Evolutionary conservation across 2,113 vertebrate species (phyloP).

Genomic region (Uropsilus gracilis): DNA sequence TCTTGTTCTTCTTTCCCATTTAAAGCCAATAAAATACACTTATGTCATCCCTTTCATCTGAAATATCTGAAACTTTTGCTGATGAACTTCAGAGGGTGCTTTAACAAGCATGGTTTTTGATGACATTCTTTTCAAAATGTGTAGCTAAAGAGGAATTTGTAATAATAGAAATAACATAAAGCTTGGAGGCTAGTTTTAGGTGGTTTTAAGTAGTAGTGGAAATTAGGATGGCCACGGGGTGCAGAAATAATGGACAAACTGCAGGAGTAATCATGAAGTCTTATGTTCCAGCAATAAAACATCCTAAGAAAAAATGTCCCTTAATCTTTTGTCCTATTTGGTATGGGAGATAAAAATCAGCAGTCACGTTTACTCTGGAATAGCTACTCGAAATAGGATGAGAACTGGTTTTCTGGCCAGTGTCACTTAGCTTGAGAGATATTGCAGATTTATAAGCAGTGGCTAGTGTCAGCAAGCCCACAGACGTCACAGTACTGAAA

Average conservation of each 20-base stretch:
- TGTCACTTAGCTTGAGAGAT: neutral
- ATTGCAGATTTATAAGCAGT: neutral
- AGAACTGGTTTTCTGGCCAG: neutral
- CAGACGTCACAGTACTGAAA: too few species aligned
- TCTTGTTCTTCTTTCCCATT: conserved; percentile 26
- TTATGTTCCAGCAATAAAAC: neutral
- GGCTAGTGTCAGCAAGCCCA: neutral
- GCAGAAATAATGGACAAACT: fast-evolving
- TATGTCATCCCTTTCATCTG: conserved; percentile 64
- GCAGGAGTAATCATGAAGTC: neutral
- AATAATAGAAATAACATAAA: neutral
- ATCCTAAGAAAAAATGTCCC: neutral
- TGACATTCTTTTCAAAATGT: conserved; percentile 36
- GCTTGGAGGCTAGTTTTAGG: neutral
- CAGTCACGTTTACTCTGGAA: neutral
- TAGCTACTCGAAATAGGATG: neutral
- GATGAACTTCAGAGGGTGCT: conserved; percentile 56
- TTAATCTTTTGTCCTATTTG: neutral
- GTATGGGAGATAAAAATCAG: neutral
- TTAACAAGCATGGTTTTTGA: conserved; percentile 47
- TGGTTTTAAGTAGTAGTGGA: neutral
- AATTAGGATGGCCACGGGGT: neutral
- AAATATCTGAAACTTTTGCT: conserved; percentile 9
- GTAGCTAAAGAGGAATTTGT: neutral
- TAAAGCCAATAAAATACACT: conserved; percentile 53